Conservation (phyloP, 2,888 invertebrate species). For the Oscheius sp. region DNA sequence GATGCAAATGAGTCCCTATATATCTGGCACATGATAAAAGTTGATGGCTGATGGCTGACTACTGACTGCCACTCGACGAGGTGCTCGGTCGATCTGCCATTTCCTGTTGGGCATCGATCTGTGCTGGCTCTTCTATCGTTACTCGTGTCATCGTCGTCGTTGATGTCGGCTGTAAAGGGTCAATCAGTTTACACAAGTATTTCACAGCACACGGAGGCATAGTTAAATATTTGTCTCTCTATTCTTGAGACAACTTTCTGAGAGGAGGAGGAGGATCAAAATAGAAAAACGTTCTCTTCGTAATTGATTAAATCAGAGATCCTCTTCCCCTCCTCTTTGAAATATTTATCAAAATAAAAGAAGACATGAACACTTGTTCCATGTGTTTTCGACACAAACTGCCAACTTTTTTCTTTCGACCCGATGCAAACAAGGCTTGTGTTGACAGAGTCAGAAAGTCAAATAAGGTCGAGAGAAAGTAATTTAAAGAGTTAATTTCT, state of each 20-base stretch:
- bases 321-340: too few relatives aligned
- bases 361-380: too few relatives aligned
- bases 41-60: neutral
- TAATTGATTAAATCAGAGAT: too few relatives aligned
- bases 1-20: too few relatives aligned
- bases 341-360: too few relatives aligned
- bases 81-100: slow-evolving; percentile 30
- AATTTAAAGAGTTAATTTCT: slow-evolving; percentile 16
- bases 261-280: too few relatives aligned
- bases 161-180: too few relatives aligned
- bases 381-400: neutral
- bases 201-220: too few relatives aligned
- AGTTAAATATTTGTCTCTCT: too few relatives aligned
- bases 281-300: too few relatives aligned
- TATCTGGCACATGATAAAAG: neutral
- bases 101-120: slow-evolving; percentile 23
- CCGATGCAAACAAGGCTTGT: slow-evolving; percentile 17
- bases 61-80: slow-evolving; percentile 22
- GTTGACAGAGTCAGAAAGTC: slow-evolving; percentile 15
- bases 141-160: too few relatives aligned
- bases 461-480: slow-evolving; percentile 14
- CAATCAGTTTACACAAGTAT: neutral
- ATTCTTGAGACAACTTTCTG: too few relatives aligned
- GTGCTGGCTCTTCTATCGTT: slow-evolving; percentile 12
- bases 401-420: neutral